These are phyloP conservation scores for Amaurobius ferox DNA, from an alignment of 2,888 invertebrate species.

Conservation along the genomic window DNA sequence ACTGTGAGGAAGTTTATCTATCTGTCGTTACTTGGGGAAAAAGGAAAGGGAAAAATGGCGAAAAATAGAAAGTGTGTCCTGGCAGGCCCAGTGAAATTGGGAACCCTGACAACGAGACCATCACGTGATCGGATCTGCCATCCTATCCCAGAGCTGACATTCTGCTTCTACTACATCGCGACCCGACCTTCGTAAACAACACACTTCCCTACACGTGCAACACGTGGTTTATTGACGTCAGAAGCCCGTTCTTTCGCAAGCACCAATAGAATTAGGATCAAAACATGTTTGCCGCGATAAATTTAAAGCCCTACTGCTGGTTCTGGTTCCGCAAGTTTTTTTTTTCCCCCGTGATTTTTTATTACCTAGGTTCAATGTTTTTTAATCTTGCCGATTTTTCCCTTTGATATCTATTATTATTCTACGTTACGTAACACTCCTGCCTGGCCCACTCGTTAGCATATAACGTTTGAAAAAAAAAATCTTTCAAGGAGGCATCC, in stretches of 20 bases:
- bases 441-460: too few species aligned
- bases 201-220: constrained; percentile 56
- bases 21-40: background rate
- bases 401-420: too few species aligned
- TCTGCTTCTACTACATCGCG: constrained; percentile 41
- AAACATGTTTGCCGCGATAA: constrained; percentile 49
- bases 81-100: background rate
- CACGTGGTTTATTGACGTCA: constrained; percentile 59
- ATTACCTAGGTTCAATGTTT: constrained; percentile 41
- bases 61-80: background rate
- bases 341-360: background rate
- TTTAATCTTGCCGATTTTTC: constrained; percentile 19
- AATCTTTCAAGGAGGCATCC: too few species aligned
- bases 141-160: constrained; percentile 8
- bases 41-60: background rate
- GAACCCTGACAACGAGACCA: constrained; percentile 42
- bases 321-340: background rate
- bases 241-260: constrained; percentile 44
- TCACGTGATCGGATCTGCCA: constrained; percentile 32
- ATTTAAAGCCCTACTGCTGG: background rate
- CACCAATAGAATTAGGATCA: constrained; percentile 7
- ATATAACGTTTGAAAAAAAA: too few species aligned
- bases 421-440: too few species aligned
- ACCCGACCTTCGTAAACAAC: constrained; percentile 57
- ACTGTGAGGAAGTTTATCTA: too few species aligned